Percentiles rank a stretch among this genome's conserved stretches.
phyloP scores from a whole-genome alignment of 53 echinoderm and acorn worm genomes.

The Zoroaster sp. region DNA sequence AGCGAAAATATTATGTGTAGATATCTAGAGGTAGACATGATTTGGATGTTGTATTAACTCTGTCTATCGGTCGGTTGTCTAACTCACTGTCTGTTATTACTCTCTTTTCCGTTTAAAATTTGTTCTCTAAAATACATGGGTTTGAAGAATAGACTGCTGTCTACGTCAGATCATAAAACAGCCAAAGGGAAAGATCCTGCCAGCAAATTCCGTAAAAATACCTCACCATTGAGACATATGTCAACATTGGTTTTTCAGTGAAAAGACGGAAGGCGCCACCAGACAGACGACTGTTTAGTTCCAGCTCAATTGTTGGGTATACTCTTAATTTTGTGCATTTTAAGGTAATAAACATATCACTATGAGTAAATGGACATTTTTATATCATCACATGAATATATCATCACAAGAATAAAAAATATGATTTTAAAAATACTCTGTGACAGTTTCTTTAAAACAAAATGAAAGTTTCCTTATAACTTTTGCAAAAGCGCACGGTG shows the following conservation, averaged over 20 bases:
- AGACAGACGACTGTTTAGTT: conserved; percentile 15
- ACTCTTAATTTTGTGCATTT: not conserved
- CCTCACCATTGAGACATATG: conserved; percentile 30
- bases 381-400: too few species aligned
- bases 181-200: not conserved
- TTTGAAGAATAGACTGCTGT: not conserved
- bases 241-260: conserved; percentile 46
- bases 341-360: too few species aligned
- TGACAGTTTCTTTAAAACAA: too few species aligned
- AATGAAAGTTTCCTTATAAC: too few species aligned
- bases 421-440: too few species aligned
- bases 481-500: too few species aligned
- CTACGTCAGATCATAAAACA: conserved; percentile 15
- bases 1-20: not conserved
- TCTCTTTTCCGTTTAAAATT: not conserved
- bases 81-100: not conserved
- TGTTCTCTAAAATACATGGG: not conserved
- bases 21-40: not conserved
- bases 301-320: not conserved
- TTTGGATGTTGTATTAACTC: not conserved
- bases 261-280: conserved; percentile 36
- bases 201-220: not conserved
- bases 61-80: too few species aligned
- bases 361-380: too few species aligned
- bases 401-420: too few species aligned